A percentile compares a stretch with the other conserved stretches of the same genome.
These are phyloP conservation scores for Geotrupes spiniger DNA, from an alignment of 2,888 invertebrate genomes.

Conservation along the genomic window DNA sequence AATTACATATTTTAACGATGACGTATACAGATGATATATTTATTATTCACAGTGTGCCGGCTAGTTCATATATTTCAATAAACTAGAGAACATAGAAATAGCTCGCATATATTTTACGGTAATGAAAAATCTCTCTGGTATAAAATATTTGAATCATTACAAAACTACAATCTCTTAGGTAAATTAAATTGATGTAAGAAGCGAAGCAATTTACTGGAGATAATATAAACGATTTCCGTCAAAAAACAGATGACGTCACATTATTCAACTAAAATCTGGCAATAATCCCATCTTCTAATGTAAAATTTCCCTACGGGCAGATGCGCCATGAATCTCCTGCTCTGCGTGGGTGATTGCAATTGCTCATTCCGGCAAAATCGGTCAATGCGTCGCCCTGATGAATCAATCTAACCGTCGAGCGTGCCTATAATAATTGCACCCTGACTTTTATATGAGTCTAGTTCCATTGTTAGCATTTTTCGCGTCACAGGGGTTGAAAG, in stretches of 20 bases:
- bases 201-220: constrained; percentile 15
- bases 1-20: too few species aligned
- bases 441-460: constrained; percentile 27
- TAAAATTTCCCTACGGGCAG: constrained; percentile 26
- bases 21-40: too few species aligned
- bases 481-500: constrained; percentile 22
- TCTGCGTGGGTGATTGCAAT: constrained; percentile 19
- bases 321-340: constrained; percentile 19
- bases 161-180: too few species aligned
- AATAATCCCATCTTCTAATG: constrained; percentile 25
- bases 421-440: constrained; percentile 24
- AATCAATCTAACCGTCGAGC: constrained; percentile 20
- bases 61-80: too few species aligned
- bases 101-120: too few species aligned
- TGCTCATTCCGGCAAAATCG: constrained; percentile 20
- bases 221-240: constrained; percentile 15
- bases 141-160: too few species aligned
- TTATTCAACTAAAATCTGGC: constrained; percentile 16
- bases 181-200: constrained; percentile 2
- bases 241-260: constrained; percentile 12
- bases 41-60: too few species aligned
- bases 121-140: too few species aligned
- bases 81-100: too few species aligned
- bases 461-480: constrained; percentile 26
- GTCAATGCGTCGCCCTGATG: constrained; percentile 20